Evolutionary conservation across 2,797 vertebrate species (phyloP).

Genomic region (Odontamblyopus rebecca): DNA sequence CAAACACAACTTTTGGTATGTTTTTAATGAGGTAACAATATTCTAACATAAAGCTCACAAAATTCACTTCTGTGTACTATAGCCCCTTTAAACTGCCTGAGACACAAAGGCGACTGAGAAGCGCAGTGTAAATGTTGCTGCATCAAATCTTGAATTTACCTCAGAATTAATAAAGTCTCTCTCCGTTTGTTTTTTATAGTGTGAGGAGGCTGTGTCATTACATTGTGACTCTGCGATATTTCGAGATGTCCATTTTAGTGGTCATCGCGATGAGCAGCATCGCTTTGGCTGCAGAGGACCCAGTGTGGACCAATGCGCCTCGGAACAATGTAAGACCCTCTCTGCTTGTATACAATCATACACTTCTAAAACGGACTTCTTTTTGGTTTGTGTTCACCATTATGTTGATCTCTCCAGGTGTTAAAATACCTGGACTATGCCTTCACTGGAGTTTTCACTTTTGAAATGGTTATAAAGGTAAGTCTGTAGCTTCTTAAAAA

Average conservation of each 20-base stretch:
- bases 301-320: conserved; percentile 86
- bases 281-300: conserved; percentile 93
- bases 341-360: neutral
- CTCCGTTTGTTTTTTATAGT: conserved; percentile 58
- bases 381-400: neutral
- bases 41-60: too few species aligned
- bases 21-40: too few species aligned
- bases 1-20: too few species aligned
- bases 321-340: conserved; percentile 86
- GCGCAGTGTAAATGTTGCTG: too few species aligned
- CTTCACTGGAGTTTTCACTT: conserved; percentile 97
- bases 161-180: too few species aligned
- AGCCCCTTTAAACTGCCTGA: too few species aligned
- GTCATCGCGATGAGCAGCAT: conserved; percentile 97
- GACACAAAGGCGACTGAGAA: too few species aligned
- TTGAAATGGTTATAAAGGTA: conserved; percentile 99
- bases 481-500: conserved; percentile 32
- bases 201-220: conserved; percentile 92
- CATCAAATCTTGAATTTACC: too few species aligned
- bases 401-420: conserved; percentile 73
- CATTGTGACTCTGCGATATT: conserved; percentile 91
- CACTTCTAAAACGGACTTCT: neutral
- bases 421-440: conserved; percentile 97
- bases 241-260: conserved; percentile 95
- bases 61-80: too few species aligned